These are phyloP conservation scores for Eptesicus fuscus DNA, from an alignment of 2,113 vertebrate genomes.

Conservation along the genomic window DNA sequence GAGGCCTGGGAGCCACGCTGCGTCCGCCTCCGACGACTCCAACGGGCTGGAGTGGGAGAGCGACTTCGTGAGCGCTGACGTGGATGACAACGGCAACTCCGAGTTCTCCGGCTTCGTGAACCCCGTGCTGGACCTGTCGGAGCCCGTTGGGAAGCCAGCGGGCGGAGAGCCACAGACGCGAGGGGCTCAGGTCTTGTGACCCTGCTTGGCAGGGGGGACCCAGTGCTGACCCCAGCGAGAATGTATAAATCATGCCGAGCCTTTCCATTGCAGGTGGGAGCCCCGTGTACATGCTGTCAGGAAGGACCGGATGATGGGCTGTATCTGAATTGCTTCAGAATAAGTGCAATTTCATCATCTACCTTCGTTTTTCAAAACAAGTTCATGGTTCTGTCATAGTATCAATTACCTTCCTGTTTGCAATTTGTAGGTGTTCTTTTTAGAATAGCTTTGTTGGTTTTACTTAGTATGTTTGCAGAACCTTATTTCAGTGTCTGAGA, in stretches of 20 bases:
- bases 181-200: slow-evolving; percentile 74
- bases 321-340: slow-evolving; percentile 71
- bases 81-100: slow-evolving; percentile 89
- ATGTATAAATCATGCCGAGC: slow-evolving; percentile 29
- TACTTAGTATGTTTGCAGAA: slow-evolving; percentile 48
- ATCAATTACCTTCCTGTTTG: slow-evolving; percentile 64
- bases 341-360: slow-evolving; percentile 85
- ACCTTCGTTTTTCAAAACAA: slow-evolving; percentile 77
- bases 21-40: slow-evolving; percentile 95
- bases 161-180: slow-evolving; percentile 83
- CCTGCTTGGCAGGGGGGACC: slow-evolving; percentile 42
- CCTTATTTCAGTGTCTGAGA: slow-evolving; percentile 66
- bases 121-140: slow-evolving; percentile 88
- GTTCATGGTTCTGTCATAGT: slow-evolving; percentile 66
- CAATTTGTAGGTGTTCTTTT: slow-evolving; percentile 61
- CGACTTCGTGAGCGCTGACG: slow-evolving; percentile 92
- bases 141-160: slow-evolving; percentile 73
- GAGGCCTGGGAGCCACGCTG: slow-evolving; percentile 85
- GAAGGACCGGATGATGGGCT: slow-evolving; percentile 38
- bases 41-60: slow-evolving; percentile 97
- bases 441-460: slow-evolving; percentile 41
- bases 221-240: slow-evolving; percentile 55
- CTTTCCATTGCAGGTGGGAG: slow-evolving; percentile 44
- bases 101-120: slow-evolving; percentile 96
- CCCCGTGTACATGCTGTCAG: not conserved